Conservation (phyloP, 2,888 invertebrate species). For the Tribolium freemani region DNA sequence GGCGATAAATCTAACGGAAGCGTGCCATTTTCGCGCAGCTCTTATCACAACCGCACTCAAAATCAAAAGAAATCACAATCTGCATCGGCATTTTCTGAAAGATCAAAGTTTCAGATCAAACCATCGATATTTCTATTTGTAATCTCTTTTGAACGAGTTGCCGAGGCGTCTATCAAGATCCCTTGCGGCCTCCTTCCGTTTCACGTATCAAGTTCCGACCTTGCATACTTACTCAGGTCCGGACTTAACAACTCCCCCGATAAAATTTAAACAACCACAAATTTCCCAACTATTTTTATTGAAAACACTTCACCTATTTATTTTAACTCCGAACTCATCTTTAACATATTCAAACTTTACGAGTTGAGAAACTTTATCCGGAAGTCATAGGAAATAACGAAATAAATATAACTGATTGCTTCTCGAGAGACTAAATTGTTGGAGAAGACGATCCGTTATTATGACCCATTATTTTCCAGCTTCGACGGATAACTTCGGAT, state of each 20-base stretch:
- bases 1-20: conserved; percentile 22
- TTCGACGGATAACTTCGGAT: neutral
- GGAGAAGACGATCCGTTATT: neutral
- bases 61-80: conserved; percentile 30
- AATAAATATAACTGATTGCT: neutral
- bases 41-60: conserved; percentile 18
- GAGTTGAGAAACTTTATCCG: neutral
- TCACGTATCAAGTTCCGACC: conserved; percentile 31
- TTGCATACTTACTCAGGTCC: conserved; percentile 26
- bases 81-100: conserved; percentile 39
- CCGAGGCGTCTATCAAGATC: conserved; percentile 26
- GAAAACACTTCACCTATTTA: conserved; percentile 3
- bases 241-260: conserved; percentile 13
- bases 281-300: conserved; percentile 8
- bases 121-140: conserved; percentile 48
- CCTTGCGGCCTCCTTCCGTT: conserved; percentile 34
- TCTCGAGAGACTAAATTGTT: neutral
- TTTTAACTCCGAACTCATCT: neutral
- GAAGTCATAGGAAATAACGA: neutral
- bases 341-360: neutral
- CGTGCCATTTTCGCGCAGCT: conserved; percentile 4
- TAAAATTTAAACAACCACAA: conserved; percentile 29
- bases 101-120: conserved; percentile 46
- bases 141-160: conserved; percentile 47
- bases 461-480: neutral